These are phyloP conservation scores for Drosophila ustulata DNA, from an alignment of 2,888 invertebrate species.

Conservation along the genomic window DNA sequence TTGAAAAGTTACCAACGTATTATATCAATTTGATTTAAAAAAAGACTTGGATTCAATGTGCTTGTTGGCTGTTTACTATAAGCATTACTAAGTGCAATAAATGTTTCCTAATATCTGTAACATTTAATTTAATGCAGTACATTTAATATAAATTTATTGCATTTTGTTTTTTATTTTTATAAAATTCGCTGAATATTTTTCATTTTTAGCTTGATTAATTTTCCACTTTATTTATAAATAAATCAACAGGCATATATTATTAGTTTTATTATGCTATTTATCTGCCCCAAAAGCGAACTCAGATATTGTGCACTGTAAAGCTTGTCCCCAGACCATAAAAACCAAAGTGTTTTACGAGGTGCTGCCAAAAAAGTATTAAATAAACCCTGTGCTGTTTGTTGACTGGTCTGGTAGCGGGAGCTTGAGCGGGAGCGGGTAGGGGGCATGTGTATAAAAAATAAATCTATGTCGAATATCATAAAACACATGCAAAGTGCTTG, in stretches of 20 bases:
- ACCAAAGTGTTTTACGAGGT: slow-evolving; percentile 72
- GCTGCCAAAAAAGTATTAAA: slow-evolving; percentile 45
- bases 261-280: slow-evolving; percentile 22
- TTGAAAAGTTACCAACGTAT: no score
- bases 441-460: slow-evolving; percentile 34
- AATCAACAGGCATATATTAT: slow-evolving; percentile 8
- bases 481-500: slow-evolving; percentile 74
- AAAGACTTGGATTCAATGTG: not conserved
- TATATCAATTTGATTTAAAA: not conserved
- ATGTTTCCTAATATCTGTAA: not conserved
- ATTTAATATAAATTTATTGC: not conserved
- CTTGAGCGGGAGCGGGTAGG: not conserved
- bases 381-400: slow-evolving; percentile 28
- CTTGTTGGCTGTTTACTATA: not conserved
- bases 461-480: slow-evolving; percentile 70
- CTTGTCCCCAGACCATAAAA: slow-evolving; percentile 19
- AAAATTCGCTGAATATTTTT: not conserved
- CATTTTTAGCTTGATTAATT: not conserved
- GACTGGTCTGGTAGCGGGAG: not conserved
- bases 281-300: slow-evolving; percentile 16
- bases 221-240: not conserved
- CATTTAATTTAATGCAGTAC: not conserved
- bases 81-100: not conserved
- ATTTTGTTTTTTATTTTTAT: not conserved
- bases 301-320: slow-evolving; percentile 10